phyloP scores from a whole-genome alignment of 2,888 invertebrate species.

The Phrixothrix hirtus region DNA sequence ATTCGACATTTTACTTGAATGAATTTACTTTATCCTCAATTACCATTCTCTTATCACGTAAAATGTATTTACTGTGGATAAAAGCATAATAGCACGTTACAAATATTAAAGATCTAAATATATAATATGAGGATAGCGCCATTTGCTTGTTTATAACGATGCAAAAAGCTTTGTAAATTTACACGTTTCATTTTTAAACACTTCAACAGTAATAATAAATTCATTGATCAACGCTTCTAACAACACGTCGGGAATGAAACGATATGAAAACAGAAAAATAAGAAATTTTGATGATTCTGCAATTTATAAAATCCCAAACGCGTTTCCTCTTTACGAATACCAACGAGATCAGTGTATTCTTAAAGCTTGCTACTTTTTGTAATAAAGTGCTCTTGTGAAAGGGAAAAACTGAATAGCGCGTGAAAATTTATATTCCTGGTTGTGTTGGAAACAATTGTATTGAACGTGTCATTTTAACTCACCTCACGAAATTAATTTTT shows the following conservation, averaged over 20 bases:
- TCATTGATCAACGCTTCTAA: too few species aligned
- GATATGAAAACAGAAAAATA: background rate
- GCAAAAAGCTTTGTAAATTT: too few species aligned
- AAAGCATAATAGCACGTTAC: too few species aligned
- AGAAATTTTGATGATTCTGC: conserved; percentile 2
- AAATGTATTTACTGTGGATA: too few species aligned
- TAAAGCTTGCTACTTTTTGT: conserved; percentile 7
- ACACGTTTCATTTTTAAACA: too few species aligned
- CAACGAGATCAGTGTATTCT: conserved; percentile 3
- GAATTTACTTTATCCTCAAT: too few species aligned
- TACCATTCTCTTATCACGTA: too few species aligned
- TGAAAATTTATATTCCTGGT: conserved; percentile 14
- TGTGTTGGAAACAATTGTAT: conserved; percentile 15
- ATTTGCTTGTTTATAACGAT: too few species aligned
- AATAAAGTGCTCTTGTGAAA: conserved; percentile 11
- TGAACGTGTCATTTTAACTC: conserved; percentile 11
- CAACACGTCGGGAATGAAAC: background rate
- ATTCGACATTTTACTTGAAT: too few species aligned
- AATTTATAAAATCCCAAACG: conserved; percentile 3
- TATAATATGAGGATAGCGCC: too few species aligned
- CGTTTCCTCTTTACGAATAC: background rate
- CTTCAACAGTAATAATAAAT: too few species aligned
- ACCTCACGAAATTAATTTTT: conserved; percentile 15
- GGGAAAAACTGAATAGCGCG: conserved; percentile 5
- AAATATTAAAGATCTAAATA: too few species aligned